Evolutionary conservation across 2,888 invertebrate species (phyloP).

Genomic region (Apeira syringaria): DNA sequence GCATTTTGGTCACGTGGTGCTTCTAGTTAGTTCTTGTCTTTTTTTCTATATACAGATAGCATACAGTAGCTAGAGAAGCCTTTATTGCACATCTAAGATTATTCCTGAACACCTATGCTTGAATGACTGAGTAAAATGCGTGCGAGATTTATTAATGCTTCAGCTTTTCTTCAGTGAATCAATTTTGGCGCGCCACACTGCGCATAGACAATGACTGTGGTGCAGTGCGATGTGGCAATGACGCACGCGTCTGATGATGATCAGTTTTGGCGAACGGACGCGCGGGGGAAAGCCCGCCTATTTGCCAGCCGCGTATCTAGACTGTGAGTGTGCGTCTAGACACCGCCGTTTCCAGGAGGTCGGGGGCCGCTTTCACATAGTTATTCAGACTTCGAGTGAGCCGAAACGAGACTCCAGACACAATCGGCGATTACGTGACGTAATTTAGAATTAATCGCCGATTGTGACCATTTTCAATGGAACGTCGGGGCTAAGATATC

Average conservation of each 20-base stretch:
- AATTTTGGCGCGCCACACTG: slow-evolving; percentile 26
- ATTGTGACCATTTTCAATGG: slow-evolving; percentile 46
- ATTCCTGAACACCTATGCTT: slow-evolving; percentile 1
- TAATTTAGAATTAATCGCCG: slow-evolving; percentile 56
- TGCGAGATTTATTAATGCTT: slow-evolving; percentile 6
- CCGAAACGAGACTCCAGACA: slow-evolving; percentile 51
- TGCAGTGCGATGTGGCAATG: slow-evolving; percentile 37
- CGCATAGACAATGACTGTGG: slow-evolving; percentile 29
- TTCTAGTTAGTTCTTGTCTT: too few relatives aligned
- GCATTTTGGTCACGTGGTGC: too few relatives aligned
- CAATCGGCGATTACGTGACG: slow-evolving; percentile 59
- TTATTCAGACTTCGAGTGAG: slow-evolving; percentile 43
- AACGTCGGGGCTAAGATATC: slow-evolving; percentile 32
- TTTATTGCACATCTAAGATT: too few relatives aligned
- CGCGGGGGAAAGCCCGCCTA: slow-evolving; percentile 62
- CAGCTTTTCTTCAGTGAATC: slow-evolving; percentile 8
- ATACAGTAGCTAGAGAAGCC: too few relatives aligned
- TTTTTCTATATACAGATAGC: too few relatives aligned
- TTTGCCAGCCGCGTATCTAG: slow-evolving; percentile 67
- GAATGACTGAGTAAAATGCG: slow-evolving; percentile 10
- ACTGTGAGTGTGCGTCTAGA: slow-evolving; percentile 78
- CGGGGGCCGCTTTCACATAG: slow-evolving; percentile 73
- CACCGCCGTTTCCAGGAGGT: slow-evolving; percentile 73
- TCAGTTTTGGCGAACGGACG: slow-evolving; percentile 41
- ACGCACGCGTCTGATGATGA: slow-evolving; percentile 42